Conservation (phyloP, 2,888 invertebrate species). For the Antheraea yamamai region DNA sequence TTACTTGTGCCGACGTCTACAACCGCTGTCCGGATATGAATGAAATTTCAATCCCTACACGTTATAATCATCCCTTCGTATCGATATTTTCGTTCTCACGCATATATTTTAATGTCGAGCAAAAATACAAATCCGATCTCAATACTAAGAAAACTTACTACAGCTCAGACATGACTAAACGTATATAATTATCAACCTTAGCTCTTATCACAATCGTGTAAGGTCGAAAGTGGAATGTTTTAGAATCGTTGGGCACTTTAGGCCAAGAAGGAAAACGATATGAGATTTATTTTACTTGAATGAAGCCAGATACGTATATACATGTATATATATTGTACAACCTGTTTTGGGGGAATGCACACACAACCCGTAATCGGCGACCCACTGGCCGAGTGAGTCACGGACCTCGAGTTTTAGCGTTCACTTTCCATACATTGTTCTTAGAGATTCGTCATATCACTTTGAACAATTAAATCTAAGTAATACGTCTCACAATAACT, state of each 20-base stretch:
- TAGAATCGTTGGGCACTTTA: background rate
- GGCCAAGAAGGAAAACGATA: slow-evolving; percentile 12
- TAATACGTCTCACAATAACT: no score
- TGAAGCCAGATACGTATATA: slow-evolving; percentile 26
- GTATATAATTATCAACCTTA: background rate
- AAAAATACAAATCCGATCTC: slow-evolving; percentile 39
- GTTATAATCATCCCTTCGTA: slow-evolving; percentile 16
- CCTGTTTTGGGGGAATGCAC: slow-evolving; percentile 39
- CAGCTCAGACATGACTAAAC: background rate
- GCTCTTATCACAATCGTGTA: accelerated
- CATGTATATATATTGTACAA: slow-evolving; percentile 34
- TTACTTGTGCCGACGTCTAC: background rate
- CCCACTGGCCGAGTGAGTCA: slow-evolving; percentile 69
- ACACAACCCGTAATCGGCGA: slow-evolving; percentile 35
- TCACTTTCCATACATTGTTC: background rate
- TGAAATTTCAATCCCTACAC: background rate
- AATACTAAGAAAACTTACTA: slow-evolving; percentile 54
- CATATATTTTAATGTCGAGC: slow-evolving; percentile 41
- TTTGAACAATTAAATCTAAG: background rate
- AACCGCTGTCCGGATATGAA: background rate
- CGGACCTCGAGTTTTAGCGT: slow-evolving; percentile 20
- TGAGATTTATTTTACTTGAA: slow-evolving; percentile 31
- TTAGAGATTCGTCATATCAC: background rate
- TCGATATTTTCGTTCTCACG: slow-evolving; percentile 46
- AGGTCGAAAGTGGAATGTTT: slow-evolving; percentile 2